Percentiles rank a stretch among this genome's conserved stretches.
phyloP scores from a whole-genome alignment of 53 echinoderm and acorn worm species.

The Antedon mediterranea region DNA sequence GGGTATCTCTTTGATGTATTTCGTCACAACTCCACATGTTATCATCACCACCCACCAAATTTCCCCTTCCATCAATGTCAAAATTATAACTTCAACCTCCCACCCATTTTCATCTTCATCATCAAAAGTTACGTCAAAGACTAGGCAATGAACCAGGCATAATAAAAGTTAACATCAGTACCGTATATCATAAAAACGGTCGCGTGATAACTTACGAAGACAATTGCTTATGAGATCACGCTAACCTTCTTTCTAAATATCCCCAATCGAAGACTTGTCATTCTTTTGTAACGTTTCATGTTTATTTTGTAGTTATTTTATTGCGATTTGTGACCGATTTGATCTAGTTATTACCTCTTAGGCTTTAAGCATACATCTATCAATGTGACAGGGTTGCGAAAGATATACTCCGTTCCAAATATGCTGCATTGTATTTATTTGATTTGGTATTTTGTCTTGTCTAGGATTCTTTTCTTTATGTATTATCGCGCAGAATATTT shows the following conservation, averaged over 20 bases:
- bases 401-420: not conserved
- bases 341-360: not conserved
- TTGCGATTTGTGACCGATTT: not conserved
- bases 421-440: not conserved
- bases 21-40: no score
- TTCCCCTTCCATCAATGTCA: no score
- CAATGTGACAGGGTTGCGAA: not conserved
- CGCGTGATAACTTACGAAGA: not conserved
- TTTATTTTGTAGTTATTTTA: slow-evolving; percentile 1
- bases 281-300: not conserved
- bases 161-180: no score
- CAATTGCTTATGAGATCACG: not conserved
- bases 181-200: not conserved
- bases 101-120: no score
- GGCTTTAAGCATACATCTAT: not conserved
- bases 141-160: no score
- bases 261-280: not conserved
- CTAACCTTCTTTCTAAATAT: no score
- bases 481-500: no score
- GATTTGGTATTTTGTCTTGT: not conserved
- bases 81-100: no score
- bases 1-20: no score
- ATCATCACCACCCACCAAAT: no score
- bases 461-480: not conserved
- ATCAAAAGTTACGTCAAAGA: no score